A percentile compares a stretch with the other conserved stretches of the same genome.
Conservation (phyloP, 2,888 invertebrate species). For the Polydrusus tereticollis region DNA sequence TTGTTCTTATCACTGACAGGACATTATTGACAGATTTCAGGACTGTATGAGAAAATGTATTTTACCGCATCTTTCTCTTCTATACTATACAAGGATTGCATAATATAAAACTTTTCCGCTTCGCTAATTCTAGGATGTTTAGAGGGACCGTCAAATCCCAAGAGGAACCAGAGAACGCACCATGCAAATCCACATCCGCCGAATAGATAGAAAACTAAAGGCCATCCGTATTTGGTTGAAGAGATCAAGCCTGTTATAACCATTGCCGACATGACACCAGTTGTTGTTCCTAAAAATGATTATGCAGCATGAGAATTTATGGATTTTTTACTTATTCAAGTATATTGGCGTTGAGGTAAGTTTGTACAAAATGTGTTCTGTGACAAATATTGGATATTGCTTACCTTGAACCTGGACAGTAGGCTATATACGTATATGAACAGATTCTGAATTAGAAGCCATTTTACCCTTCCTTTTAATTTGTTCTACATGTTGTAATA, state of each 20-base stretch:
- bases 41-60: no score
- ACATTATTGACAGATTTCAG: no score
- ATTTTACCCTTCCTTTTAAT: no score
- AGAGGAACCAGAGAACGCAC: constrained; percentile 72
- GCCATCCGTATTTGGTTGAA: constrained; percentile 80
- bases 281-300: constrained; percentile 60
- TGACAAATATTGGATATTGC: no score
- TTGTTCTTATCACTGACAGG: no score
- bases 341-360: no score
- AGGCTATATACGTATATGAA: no score
- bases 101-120: constrained; percentile 77
- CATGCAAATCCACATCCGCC: constrained; percentile 75
- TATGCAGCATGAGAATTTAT: background rate
- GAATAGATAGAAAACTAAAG: constrained; percentile 81
- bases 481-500: no score
- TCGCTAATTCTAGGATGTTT: constrained; percentile 72
- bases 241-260: constrained; percentile 82
- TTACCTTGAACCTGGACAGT: no score
- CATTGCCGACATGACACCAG: constrained; percentile 81
- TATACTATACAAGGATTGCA: constrained; percentile 59
- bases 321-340: background rate
- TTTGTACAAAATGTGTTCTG: no score
- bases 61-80: constrained; percentile 32
- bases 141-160: constrained; percentile 77
- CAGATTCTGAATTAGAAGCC: no score